These are phyloP conservation scores for Andrena cerasifolii DNA, from an alignment of 1,140 invertebrate species.

Conservation along the genomic window DNA sequence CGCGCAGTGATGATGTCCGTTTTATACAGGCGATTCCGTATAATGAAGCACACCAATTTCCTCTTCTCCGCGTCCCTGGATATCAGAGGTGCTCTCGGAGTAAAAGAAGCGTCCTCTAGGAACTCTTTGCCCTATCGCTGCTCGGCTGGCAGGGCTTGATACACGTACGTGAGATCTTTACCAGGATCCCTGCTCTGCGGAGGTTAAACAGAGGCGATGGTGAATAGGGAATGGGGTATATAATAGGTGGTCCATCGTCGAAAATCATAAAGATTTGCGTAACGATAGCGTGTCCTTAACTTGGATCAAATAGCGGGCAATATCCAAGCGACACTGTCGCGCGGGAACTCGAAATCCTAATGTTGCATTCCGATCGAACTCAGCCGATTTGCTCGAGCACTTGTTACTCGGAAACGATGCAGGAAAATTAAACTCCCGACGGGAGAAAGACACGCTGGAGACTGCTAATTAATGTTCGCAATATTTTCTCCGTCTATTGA, in stretches of 20 bases:
- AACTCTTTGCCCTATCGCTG: neutral
- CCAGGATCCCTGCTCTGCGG: neutral
- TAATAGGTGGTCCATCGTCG: slow-evolving; percentile 28
- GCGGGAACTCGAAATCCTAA: neutral
- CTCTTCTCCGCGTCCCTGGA: neutral
- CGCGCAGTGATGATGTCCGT: slow-evolving; percentile 47
- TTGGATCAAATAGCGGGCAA: slow-evolving; percentile 15
- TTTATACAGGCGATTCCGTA: slow-evolving; percentile 61
- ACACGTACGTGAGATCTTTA: neutral
- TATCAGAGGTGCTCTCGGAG: neutral
- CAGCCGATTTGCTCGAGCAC: neutral
- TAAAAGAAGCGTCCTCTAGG: neutral
- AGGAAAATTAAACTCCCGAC: neutral
- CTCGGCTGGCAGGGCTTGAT: neutral
- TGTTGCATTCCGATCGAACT: neutral
- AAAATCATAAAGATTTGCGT: slow-evolving; percentile 41
- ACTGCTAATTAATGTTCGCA: slow-evolving; percentile 22
- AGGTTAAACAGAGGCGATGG: slow-evolving; percentile 7
- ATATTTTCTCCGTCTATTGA: slow-evolving; percentile 17
- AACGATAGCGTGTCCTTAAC: slow-evolving; percentile 27
- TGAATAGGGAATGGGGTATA: slow-evolving; percentile 38
- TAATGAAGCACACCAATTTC: slow-evolving; percentile 47
- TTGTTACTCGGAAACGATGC: neutral
- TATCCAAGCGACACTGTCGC: neutral
- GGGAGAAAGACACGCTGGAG: too few species aligned